Evolutionary conservation across 1,140 invertebrate species (phyloP).

Genomic region (Nylanderia fulva): DNA sequence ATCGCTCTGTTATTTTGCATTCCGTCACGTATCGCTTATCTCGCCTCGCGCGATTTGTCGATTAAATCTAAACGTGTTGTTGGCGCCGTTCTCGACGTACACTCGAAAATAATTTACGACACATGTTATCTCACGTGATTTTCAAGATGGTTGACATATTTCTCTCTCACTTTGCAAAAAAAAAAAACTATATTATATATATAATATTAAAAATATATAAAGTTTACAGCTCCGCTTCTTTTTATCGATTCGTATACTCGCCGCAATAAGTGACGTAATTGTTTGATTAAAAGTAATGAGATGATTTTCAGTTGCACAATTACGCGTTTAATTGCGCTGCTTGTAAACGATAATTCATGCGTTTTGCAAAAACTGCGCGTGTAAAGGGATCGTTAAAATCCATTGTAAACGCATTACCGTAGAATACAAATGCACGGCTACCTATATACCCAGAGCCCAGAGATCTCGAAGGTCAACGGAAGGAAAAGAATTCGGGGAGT

Average conservation of each 20-base stretch:
- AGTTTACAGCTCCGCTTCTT: neutral
- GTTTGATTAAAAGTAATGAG: too few species aligned
- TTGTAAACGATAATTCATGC: conserved; percentile 3
- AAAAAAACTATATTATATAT: neutral
- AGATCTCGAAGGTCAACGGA: conserved; percentile 52
- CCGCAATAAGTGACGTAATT: neutral
- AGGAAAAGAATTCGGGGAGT: conserved; percentile 71
- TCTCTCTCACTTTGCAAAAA: neutral
- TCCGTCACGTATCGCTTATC: conserved; percentile 70
- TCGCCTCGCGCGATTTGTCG: neutral
- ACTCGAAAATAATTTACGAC: conserved; percentile 1
- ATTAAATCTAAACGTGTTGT: conserved; percentile 16
- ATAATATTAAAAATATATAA: too few species aligned
- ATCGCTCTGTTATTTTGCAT: conserved; percentile 67
- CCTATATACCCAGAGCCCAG: conserved; percentile 34
- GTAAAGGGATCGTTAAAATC: conserved; percentile 68
- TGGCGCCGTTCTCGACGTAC: conserved; percentile 43
- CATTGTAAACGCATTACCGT: conserved; percentile 68
- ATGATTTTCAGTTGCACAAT: neutral
- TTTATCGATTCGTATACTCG: neutral
- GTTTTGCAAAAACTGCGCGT: neutral
- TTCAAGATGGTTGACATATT: neutral
- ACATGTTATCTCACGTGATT: neutral
- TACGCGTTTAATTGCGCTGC: conserved; percentile 18
- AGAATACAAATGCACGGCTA: conserved; percentile 19